Conservation (phyloP, 2,888 invertebrate genomes). For the Euzophera pinguis region DNA sequence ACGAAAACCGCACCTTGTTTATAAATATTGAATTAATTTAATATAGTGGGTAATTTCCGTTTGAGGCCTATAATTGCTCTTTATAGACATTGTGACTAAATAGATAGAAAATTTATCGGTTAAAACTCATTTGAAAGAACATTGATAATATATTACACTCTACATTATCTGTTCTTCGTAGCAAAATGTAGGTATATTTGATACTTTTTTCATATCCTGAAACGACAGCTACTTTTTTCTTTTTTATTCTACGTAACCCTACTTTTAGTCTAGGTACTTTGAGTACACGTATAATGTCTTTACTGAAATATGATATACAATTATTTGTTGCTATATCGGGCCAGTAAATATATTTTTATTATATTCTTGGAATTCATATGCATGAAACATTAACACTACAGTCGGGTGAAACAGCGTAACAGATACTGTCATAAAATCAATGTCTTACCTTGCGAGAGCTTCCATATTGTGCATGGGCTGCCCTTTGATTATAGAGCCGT, state of each 20-base stretch:
- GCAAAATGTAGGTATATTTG: no score
- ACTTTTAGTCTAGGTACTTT: no score
- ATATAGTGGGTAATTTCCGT: slow-evolving; percentile 2
- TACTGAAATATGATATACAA: no score
- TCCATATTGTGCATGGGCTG: slow-evolving; percentile 94
- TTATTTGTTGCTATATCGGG: no score
- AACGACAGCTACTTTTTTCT: no score
- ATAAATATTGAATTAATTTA: slow-evolving; percentile 7
- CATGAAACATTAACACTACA: no score
- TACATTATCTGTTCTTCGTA: background rate
- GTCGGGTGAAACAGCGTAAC: no score
- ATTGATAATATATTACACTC: background rate
- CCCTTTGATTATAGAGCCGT: slow-evolving; percentile 90
- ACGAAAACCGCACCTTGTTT: background rate
- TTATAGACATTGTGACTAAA: background rate
- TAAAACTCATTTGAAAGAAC: background rate
- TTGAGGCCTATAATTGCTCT: background rate
- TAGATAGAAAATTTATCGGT: background rate
- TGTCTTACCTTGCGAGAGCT: slow-evolving; percentile 88
- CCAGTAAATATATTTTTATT: no score
- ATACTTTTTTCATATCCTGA: no score
- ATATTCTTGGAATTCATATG: no score
- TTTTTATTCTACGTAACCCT: no score
- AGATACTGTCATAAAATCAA: background rate
- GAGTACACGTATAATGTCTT: no score